A percentile compares a stretch with the other conserved stretches of the same genome.
Evolutionary conservation across 2,888 invertebrate genomes (phyloP).

Genomic region (Netelia melanura): DNA sequence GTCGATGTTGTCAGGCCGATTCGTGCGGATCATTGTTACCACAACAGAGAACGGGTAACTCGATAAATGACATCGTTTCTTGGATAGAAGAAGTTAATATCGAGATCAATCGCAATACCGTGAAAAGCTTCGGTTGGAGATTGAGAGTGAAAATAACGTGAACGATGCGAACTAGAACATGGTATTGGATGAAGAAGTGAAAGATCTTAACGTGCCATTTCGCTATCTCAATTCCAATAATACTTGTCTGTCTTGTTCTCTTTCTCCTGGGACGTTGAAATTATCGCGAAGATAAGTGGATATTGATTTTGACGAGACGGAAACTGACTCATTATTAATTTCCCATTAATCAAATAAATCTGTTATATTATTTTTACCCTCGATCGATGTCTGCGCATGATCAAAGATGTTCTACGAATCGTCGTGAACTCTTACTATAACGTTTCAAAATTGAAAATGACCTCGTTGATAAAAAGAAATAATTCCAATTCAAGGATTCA

Average conservation of each 20-base stretch:
- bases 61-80: neutral
- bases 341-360: neutral
- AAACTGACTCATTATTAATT: neutral
- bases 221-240: conserved; percentile 22
- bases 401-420: neutral
- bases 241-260: neutral
- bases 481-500: neutral
- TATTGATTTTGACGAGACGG: conserved; percentile 6
- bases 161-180: conserved; percentile 36
- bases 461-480: neutral
- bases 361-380: neutral
- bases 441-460: neutral
- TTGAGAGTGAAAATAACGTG: conserved; percentile 18
- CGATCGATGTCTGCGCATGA: neutral
- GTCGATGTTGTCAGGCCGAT: conserved; percentile 61
- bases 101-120: neutral
- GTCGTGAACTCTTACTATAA: neutral
- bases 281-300: neutral
- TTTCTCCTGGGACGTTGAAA: neutral
- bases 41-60: neutral
- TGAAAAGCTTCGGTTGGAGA: neutral
- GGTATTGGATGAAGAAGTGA: conserved; percentile 28
- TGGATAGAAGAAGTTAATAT: conserved; percentile 9
- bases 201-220: conserved; percentile 12
- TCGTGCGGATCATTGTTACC: conserved; percentile 41